Base-by-base conservation (phyloP, 2,797 vertebrate species). In the Cryptoblepharus egeriae region DNA sequence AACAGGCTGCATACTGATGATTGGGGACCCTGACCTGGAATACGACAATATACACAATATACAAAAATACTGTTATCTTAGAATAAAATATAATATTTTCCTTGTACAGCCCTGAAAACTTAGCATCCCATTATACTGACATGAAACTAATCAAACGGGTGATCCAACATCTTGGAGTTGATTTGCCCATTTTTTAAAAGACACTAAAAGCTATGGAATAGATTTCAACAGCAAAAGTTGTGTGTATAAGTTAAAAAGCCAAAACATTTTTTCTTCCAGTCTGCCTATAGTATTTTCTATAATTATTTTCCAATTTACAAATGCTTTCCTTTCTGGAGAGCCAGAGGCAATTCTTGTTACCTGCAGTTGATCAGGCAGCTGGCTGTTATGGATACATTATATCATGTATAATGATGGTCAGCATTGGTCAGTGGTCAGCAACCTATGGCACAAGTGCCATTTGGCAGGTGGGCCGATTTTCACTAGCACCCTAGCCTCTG, bases 161-260 rank as follows among this genome's bases (percentile, higher is more conserved):
- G 45, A 69, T 45, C 90, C 90, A 67, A 91, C 85, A 92, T 49
- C 69, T 71, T 57, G 55, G 84, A 82, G 82, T 79, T 70, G 37
- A 52, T 52, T 52, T 52, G 49, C 49, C 15, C 49, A 52, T 84
- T 78, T 68, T 73, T 88, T 80, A 81, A 87, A 88, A 64, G 74
- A 57, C 32, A 86, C 37, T 87, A 81, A 83, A 80, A 45, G 55
- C 64, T 92, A 82, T 60, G 88, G 91, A 32, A 18, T 49, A 20
- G 18, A 22, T 49, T 3, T 77, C 85, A 84, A 39, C 32, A 22
- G 20, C 39, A 20, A 22, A 28, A 8, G 8, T 52, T 76, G 32
- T 49, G 30, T 1, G 45, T 18, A 55, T 42, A 58, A n/a, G 18
- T 69, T 58, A 79, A 20, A 26, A 79, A 11, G 22, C 22, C 22